Conservation (phyloP, 2,888 invertebrate genomes). For the Oscheius sp. region DNA sequence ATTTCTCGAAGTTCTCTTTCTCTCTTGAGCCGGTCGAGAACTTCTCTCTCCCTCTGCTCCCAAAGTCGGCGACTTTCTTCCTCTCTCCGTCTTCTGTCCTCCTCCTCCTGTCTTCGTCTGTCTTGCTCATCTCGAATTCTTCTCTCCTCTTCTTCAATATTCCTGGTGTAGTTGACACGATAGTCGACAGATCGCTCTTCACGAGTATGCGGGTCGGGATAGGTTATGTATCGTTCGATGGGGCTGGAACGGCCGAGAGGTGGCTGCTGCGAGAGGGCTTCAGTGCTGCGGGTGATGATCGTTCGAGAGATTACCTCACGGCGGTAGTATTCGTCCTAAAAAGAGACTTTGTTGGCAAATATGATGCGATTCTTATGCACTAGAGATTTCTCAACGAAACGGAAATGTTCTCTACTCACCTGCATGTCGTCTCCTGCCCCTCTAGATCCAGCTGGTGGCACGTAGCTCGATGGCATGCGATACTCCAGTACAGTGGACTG, state of each 20-base stretch:
- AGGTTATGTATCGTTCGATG: constrained; percentile 55
- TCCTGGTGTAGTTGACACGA: constrained; percentile 56
- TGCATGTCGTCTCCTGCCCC: constrained; percentile 17
- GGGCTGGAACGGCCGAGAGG: constrained; percentile 50
- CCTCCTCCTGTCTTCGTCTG: constrained; percentile 61
- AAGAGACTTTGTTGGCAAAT: background rate
- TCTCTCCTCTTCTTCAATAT: constrained; percentile 71
- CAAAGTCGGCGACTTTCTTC: constrained; percentile 61
- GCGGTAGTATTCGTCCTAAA: constrained; percentile 70
- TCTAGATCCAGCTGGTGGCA: constrained; percentile 1
- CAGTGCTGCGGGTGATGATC: constrained; percentile 71
- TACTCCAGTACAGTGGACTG: constrained; percentile 57
- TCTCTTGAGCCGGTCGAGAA: constrained; percentile 61
- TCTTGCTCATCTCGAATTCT: constrained; percentile 67
- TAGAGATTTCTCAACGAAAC: background rate
- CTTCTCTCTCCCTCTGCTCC: constrained; percentile 63
- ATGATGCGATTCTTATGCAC: too few species aligned
- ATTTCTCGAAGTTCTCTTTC: constrained; percentile 63
- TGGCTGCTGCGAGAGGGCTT: constrained; percentile 65
- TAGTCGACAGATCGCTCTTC: constrained; percentile 59
- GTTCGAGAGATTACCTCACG: constrained; percentile 71
- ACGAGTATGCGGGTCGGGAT: constrained; percentile 56
- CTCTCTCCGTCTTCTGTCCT: constrained; percentile 64
- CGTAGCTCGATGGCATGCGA: constrained; percentile 57
- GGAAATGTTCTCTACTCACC: background rate